Evolutionary conservation across 2,888 invertebrate species (phyloP).

Genomic region (Apoda limacodes): DNA sequence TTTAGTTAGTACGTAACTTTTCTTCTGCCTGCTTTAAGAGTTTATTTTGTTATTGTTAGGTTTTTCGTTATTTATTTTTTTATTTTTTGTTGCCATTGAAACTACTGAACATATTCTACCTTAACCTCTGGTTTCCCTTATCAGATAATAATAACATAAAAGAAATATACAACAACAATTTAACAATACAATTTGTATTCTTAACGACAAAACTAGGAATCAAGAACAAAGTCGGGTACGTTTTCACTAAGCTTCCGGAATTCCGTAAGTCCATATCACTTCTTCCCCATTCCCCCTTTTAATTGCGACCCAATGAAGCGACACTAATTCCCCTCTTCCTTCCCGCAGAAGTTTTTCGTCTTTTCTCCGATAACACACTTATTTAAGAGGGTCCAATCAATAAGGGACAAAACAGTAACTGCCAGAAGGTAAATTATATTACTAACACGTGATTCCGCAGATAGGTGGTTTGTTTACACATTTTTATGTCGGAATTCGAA

Average conservation of each 20-base stretch:
- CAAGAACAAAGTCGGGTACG: slow-evolving; percentile 10
- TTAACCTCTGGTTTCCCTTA: too few relatives aligned
- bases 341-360: slow-evolving; percentile 21
- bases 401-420: slow-evolving; percentile 34
- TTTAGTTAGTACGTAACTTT: too few relatives aligned
- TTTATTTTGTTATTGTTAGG: too few relatives aligned
- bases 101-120: too few relatives aligned
- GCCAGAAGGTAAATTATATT: slow-evolving; percentile 31
- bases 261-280: slow-evolving; percentile 32
- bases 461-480: too few relatives aligned
- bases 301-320: slow-evolving; percentile 65
- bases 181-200: too few relatives aligned
- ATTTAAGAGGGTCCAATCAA: slow-evolving; percentile 34
- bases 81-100: too few relatives aligned
- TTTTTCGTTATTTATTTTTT: too few relatives aligned
- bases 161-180: too few relatives aligned
- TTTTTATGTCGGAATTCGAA: too few relatives aligned
- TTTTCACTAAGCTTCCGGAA: slow-evolving; percentile 10
- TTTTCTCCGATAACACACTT: slow-evolving; percentile 30
- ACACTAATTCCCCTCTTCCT: slow-evolving; percentile 39
- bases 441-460: slow-evolving; percentile 25
- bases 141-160: too few relatives aligned
- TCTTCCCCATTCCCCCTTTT: slow-evolving; percentile 41
- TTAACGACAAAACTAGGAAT: slow-evolving; percentile 3
- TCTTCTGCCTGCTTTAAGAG: too few relatives aligned